A percentile compares a stretch with the other conserved stretches of the same genome.
Conservation (phyloP, 37 sponge, comb jelly and placozoan genomes). For the Bolinopsis microptera region DNA sequence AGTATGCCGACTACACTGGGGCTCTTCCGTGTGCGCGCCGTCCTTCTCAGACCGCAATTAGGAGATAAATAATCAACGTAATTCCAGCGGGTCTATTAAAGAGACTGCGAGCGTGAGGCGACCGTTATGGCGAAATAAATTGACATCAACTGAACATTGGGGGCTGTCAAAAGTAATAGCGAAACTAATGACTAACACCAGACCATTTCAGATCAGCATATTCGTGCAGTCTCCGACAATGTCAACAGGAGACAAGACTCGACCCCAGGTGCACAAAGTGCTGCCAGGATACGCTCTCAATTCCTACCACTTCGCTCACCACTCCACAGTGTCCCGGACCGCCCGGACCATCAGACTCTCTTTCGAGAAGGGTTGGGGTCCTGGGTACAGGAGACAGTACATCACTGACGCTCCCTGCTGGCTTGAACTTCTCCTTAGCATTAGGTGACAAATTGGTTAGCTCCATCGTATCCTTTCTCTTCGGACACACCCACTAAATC, state of each 20-base stretch:
- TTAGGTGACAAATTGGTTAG: background rate
- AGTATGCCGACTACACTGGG: too few species aligned
- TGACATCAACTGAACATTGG: background rate
- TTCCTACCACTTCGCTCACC: background rate
- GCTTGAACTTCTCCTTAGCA: background rate
- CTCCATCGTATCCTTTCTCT: background rate
- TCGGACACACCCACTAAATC: background rate
- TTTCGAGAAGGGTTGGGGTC: constrained; percentile 22
- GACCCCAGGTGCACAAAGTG: constrained; percentile 28
- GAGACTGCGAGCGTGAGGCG: background rate
- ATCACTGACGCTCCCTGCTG: constrained; percentile 34
- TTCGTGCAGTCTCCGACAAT: constrained; percentile 16
- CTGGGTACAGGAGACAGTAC: background rate
- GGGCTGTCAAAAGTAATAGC: background rate
- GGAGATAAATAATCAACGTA: background rate
- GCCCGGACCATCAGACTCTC: constrained; percentile 6
- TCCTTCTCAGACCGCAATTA: background rate
- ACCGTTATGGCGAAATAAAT: background rate
- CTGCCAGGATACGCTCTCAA: constrained; percentile 32
- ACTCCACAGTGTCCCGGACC: background rate
- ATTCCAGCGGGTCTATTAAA: background rate
- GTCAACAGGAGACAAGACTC: constrained; percentile 11
- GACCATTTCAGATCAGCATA: constrained; percentile 18
- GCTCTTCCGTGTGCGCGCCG: background rate
- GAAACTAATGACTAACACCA: background rate